Evolutionary conservation across 2,888 invertebrate species (phyloP).

Genomic region (Cosmia pyralina): DNA sequence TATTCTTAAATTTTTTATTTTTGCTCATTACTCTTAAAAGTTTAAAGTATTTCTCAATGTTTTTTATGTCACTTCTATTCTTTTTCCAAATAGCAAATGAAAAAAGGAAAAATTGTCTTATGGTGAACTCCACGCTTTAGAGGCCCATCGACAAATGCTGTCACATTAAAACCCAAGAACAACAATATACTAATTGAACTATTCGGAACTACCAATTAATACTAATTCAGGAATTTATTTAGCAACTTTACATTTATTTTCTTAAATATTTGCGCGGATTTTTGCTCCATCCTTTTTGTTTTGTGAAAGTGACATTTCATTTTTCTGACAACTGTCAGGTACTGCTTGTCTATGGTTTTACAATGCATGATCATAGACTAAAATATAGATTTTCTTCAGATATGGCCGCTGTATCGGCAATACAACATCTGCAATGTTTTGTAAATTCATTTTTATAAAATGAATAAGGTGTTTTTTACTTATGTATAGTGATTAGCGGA

Average conservation of each 20-base stretch:
- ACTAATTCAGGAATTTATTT: neutral
- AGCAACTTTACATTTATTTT: neutral
- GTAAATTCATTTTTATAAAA: slow-evolving; percentile 89
- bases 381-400: slow-evolving; percentile 89
- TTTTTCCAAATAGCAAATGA: neutral
- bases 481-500: slow-evolving; percentile 87
- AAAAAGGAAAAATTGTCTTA: neutral
- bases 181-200: neutral
- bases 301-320: slow-evolving; percentile 50
- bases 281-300: neutral
- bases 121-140: neutral
- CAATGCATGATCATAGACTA: slow-evolving; percentile 82
- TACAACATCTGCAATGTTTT: slow-evolving; percentile 90
- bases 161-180: neutral
- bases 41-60: too few relatives aligned
- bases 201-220: fast-evolving
- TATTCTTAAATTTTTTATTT: too few relatives aligned
- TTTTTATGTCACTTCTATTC: neutral
- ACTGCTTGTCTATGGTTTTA: slow-evolving; percentile 70
- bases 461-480: slow-evolving; percentile 88
- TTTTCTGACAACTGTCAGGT: slow-evolving; percentile 71
- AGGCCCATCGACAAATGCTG: slow-evolving; percentile 36
- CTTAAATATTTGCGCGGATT: neutral
- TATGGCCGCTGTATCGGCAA: slow-evolving; percentile 90
- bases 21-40: too few relatives aligned